phyloP scores from a whole-genome alignment of 53 echinoderm and acorn worm species.

The Glandiceps talaboti region DNA sequence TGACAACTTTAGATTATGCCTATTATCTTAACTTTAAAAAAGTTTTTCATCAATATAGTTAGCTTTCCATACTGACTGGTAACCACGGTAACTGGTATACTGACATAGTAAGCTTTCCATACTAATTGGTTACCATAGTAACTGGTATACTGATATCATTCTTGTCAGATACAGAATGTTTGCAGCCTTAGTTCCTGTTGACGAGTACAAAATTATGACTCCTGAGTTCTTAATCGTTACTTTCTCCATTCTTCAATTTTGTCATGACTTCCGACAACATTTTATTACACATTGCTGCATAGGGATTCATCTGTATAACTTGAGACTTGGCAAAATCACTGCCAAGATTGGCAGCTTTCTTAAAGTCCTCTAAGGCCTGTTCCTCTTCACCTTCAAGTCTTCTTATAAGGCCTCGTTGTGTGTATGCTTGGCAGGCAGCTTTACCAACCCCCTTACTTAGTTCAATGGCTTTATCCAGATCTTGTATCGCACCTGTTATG shows the following conservation, averaged over 20 bases:
- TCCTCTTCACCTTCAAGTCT: constrained; percentile 58
- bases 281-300: constrained; percentile 97
- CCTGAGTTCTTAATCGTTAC: constrained; percentile 7
- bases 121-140: no score
- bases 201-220: no score
- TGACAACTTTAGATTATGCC: no score
- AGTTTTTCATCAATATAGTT: no score
- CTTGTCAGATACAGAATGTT: no score
- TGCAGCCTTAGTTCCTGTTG: no score
- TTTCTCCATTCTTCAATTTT: constrained; percentile 42
- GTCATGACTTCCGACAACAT: constrained; percentile 81
- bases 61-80: no score
- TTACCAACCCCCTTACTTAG: constrained; percentile 60
- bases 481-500: constrained; percentile 69
- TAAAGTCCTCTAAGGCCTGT: constrained; percentile 57
- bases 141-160: no score
- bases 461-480: constrained; percentile 70
- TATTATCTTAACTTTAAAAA: no score
- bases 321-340: constrained; percentile 79
- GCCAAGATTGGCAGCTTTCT: constrained; percentile 63
- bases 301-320: constrained; percentile 86
- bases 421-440: constrained; percentile 71
- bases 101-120: no score
- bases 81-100: no score
- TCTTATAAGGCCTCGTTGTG: constrained; percentile 67